A percentile compares a stretch with the other conserved stretches of the same genome.
Evolutionary conservation across 2,888 invertebrate genomes (phyloP).

Genomic region (Caenorhabditis drosophilae): DNA sequence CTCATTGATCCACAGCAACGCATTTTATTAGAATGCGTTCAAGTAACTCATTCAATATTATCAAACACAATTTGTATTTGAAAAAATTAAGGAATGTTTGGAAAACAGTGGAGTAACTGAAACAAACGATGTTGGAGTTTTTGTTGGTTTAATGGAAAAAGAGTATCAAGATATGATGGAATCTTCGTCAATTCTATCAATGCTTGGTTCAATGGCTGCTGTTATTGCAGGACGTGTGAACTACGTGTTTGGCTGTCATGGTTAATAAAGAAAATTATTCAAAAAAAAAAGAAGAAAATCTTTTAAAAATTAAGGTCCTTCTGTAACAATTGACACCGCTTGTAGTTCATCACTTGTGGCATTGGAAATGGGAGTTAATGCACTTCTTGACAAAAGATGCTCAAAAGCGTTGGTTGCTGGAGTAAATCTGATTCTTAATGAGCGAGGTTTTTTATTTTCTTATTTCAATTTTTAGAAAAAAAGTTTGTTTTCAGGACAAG

Average conservation of each 20-base stretch:
- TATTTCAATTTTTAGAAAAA: not conserved
- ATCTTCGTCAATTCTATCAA: constrained; percentile 45
- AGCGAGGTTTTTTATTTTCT: constrained; percentile 32
- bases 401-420: constrained; percentile 87
- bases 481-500: constrained; percentile 33
- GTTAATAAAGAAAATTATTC: constrained; percentile 5
- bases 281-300: no score
- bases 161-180: constrained; percentile 59
- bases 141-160: constrained; percentile 65
- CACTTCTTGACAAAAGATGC: constrained; percentile 84
- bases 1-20: constrained; percentile 67
- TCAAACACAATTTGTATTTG: constrained; percentile 1
- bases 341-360: constrained; percentile 93
- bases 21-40: constrained; percentile 58
- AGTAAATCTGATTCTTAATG: constrained; percentile 76
- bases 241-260: constrained; percentile 52
- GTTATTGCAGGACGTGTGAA: constrained; percentile 61
- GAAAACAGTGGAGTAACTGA: constrained; percentile 53
- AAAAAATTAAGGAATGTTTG: constrained; percentile 61
- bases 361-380: constrained; percentile 77
- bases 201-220: constrained; percentile 55
- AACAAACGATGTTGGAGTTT: constrained; percentile 49
- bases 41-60: not conserved
- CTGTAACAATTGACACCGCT: constrained; percentile 91
- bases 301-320: constrained; percentile 74